Evolutionary conservation across 2,888 invertebrate genomes (phyloP).

Genomic region (Tridacna gigas): DNA sequence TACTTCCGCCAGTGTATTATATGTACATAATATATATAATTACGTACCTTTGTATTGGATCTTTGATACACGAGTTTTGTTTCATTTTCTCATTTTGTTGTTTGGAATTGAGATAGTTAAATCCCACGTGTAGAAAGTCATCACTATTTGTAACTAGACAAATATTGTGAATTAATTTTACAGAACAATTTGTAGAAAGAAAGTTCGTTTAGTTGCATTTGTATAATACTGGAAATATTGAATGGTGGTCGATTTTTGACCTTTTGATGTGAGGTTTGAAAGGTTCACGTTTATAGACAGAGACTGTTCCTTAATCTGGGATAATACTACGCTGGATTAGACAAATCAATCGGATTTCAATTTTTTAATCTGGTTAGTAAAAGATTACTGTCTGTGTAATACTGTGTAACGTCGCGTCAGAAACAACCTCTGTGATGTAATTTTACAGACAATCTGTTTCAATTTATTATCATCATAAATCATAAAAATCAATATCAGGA

Average conservation of each 20-base stretch:
- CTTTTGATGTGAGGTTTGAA: background rate
- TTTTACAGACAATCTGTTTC: background rate
- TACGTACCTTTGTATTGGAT: background rate
- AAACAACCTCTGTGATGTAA: background rate
- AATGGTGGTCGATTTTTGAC: background rate
- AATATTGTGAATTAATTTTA: background rate
- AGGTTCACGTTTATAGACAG: background rate
- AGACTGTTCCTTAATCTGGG: slow-evolving; percentile 18
- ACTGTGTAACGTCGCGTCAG: background rate
- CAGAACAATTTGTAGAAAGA: background rate
- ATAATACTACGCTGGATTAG: slow-evolving; percentile 23
- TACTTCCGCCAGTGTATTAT: background rate
- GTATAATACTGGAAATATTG: background rate
- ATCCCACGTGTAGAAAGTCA: background rate
- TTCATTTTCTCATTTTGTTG: background rate
- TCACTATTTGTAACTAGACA: background rate
- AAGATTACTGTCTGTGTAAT: background rate
- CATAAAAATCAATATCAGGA: background rate
- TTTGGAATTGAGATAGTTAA: background rate
- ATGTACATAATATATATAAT: background rate
- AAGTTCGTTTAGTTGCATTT: background rate
- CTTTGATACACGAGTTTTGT: background rate
- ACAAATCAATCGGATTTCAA: background rate
- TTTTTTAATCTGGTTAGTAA: background rate
- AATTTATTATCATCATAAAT: background rate